These are phyloP conservation scores for Scelioninae gen. 1 DNA, from an alignment of 2,888 invertebrate genomes.

Conservation along the genomic window DNA sequence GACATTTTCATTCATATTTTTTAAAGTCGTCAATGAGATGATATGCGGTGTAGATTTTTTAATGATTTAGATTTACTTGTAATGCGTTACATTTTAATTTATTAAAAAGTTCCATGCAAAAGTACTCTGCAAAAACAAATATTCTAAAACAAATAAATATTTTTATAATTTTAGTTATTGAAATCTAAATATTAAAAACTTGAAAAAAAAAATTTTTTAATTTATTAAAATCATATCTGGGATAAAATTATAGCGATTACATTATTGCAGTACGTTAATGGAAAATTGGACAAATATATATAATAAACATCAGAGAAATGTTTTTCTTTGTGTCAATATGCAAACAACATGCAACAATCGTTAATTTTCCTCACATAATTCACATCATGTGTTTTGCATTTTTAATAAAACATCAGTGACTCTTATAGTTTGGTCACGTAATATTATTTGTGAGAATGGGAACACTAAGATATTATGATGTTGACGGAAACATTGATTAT, in stretches of 20 bases:
- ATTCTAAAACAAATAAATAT: no score
- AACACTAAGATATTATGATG: slow-evolving; percentile 39
- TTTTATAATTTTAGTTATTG: no score
- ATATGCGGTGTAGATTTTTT: slow-evolving; percentile 6
- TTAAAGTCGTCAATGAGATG: slow-evolving; percentile 29
- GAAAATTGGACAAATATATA: background rate
- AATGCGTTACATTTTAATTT: background rate
- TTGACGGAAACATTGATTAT: slow-evolving; percentile 61
- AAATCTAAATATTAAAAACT: no score
- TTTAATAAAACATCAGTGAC: slow-evolving; percentile 42
- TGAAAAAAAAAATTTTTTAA: background rate
- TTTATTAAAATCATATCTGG: background rate
- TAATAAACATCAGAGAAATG: background rate
- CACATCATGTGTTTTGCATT: slow-evolving; percentile 29
- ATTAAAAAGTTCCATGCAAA: background rate
- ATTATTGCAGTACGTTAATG: background rate
- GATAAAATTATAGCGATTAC: background rate
- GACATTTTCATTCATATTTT: slow-evolving; percentile 61
- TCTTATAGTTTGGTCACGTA: slow-evolving; percentile 58
- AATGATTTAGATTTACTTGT: background rate
- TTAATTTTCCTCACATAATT: slow-evolving; percentile 49
- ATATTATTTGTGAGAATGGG: slow-evolving; percentile 63
- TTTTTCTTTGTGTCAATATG: slow-evolving; percentile 12
- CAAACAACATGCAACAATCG: slow-evolving; percentile 25
- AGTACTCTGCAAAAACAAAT: no score